Evolutionary conservation across 2,797 vertebrate species (phyloP), one percentile per base, ranked within the genome.

Genomic region (Tolypeutes matacus): DNA sequence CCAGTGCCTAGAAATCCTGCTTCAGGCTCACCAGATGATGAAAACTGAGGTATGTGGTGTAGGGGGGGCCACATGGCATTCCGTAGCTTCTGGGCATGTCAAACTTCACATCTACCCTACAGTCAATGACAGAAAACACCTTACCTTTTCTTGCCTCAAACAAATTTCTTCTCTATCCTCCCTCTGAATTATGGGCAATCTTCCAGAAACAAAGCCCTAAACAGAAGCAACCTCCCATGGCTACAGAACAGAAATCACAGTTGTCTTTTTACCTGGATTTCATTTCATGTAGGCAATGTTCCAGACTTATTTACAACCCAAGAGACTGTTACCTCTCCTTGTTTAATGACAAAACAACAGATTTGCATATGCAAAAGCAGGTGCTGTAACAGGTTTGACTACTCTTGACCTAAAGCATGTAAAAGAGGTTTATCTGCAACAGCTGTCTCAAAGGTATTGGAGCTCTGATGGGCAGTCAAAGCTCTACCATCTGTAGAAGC

Each of bases 331-430:
- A 98, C 98, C 98, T 98, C 97, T 98, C 96, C 97, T 97, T 99
- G 98, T 98, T 99, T 99, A 99, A 99, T 99, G 98, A 99, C 98
- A 99, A 99, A 99, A 99, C 98, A 99, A 99, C 99, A 99, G 98
- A 99, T 99, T 99, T 99, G 98, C 99, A 99, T 99, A 99, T 98
- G 98, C 97, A 99, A 98, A 99, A 99, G 98, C 99, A 99, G 99
- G 99, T 99, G 99, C 98, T 99, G 96, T 98, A 99, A 99, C 99
- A 99, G 99, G 99, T 99, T 99, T 99, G 99, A 99, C 97, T 99
- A 98, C 98, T 98, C 98, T 98, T 99, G 99, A 99, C 99, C 99
- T 98, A 96, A 98, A 98, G 98, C 96, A 97, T 97, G 98, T 98
- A 98, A 98, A 97, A 98, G 98, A 98, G 98, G 98, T 99, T 99